Percentiles rank a stretch among this genome's conserved stretches.
Evolutionary conservation across 2,797 vertebrate genomes (phyloP).

Genomic region (Etheostoma perlongum): DNA sequence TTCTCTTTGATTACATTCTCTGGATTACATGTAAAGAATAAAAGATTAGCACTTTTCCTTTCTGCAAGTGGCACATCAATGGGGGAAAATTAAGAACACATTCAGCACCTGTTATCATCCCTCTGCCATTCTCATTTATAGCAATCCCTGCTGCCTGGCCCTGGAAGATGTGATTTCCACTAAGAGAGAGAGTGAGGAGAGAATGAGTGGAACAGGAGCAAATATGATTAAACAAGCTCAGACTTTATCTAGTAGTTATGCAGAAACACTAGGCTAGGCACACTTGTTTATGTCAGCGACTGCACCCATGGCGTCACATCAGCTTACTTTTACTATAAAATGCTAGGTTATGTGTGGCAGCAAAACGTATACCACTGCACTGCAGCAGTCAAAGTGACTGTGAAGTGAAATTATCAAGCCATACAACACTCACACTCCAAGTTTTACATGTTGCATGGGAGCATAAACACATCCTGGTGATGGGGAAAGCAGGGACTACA

Average conservation of each 20-base stretch:
- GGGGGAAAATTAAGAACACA: background rate
- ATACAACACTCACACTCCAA: background rate
- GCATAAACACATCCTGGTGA: background rate
- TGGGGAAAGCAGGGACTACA: background rate
- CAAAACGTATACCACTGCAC: background rate
- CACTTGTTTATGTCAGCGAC: background rate
- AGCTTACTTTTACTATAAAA: background rate
- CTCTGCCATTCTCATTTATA: slow-evolving; percentile 94
- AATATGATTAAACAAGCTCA: background rate
- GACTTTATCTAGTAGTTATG: background rate
- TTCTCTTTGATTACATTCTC: slow-evolving; percentile 94
- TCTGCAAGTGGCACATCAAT: background rate
- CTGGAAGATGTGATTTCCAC: slow-evolving; percentile 95
- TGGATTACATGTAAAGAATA: slow-evolving; percentile 50
- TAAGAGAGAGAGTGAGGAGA: slow-evolving; percentile 57
- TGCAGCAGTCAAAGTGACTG: background rate
- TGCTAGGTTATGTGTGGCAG: background rate
- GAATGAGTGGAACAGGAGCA: slow-evolving; percentile 1
- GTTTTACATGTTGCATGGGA: background rate
- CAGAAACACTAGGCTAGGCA: background rate
- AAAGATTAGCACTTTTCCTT: background rate
- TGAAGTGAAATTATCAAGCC: background rate
- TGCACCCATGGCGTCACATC: background rate
- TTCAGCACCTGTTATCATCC: slow-evolving; percentile 89
- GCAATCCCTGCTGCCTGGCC: slow-evolving; percentile 95